Conservation (phyloP, 2,797 vertebrate genomes). For the Hypotaenidia philippensis region DNA sequence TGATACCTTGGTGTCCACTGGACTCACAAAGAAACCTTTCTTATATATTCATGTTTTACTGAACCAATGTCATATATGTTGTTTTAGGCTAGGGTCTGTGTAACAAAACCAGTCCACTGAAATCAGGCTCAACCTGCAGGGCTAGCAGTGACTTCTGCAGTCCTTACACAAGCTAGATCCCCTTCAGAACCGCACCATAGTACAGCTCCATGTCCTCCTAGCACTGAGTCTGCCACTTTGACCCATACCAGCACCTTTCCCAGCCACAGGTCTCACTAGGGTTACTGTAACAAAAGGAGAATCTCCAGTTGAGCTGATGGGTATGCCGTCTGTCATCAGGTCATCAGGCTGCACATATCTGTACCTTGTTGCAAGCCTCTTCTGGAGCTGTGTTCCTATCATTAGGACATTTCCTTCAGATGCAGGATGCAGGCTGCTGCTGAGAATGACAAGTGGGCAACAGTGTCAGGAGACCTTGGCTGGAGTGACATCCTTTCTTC, state of each 20-base stretch:
- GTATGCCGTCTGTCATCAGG: neutral
- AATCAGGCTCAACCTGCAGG: neutral
- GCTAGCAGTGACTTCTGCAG: neutral
- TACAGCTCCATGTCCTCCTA: neutral
- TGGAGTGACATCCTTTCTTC: neutral
- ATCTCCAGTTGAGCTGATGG: neutral
- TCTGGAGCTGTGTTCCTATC: neutral
- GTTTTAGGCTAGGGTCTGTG: neutral
- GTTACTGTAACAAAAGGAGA: neutral
- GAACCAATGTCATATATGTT: neutral
- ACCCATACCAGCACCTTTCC: neutral
- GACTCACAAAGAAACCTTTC: neutral
- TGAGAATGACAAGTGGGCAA: neutral
- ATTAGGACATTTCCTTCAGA: neutral
- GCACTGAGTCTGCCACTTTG: neutral
- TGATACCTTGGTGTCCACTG: neutral
- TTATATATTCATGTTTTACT: neutral
- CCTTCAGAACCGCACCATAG: neutral
- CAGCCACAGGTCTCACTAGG: neutral
- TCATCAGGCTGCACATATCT: neutral
- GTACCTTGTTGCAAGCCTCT: neutral
- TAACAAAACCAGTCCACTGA: neutral
- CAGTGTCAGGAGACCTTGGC: neutral
- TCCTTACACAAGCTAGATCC: neutral
- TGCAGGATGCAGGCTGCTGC: neutral